phyloP scores from a whole-genome alignment of 2,888 invertebrate genomes.

The Drosophila ezoana region DNA sequence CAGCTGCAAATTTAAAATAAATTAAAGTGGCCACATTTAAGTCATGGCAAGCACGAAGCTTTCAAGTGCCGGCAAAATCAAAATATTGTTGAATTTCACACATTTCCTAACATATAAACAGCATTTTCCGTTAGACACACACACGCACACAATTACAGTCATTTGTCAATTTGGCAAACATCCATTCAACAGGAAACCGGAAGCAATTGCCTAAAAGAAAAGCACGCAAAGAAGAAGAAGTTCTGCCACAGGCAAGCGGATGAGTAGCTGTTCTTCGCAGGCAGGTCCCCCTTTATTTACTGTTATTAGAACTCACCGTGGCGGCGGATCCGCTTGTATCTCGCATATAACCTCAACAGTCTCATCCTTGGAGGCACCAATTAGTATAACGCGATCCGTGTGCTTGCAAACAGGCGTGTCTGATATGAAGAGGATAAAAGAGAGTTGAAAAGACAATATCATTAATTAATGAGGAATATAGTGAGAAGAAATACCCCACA shows the following conservation, averaged over 20 bases:
- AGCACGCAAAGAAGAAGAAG: constrained; percentile 26
- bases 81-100: constrained; percentile 71
- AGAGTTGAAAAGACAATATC: constrained; percentile 1
- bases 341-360: constrained; percentile 94
- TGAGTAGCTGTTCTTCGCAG: neutral
- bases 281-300: constrained; percentile 1
- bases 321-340: constrained; percentile 96
- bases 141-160: constrained; percentile 54
- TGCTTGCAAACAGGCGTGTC: constrained; percentile 93
- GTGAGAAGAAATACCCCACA: neutral
- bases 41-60: constrained; percentile 25
- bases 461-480: constrained; percentile 4
- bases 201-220: constrained; percentile 69
- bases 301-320: constrained; percentile 84
- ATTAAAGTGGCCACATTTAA: constrained; percentile 54
- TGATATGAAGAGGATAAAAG: constrained; percentile 82
- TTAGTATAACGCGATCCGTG: constrained; percentile 91
- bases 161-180: constrained; percentile 78
- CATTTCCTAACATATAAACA: constrained; percentile 72
- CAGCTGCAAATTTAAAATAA: constrained; percentile 55
- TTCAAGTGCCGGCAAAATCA: constrained; percentile 44
- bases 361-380: constrained; percentile 95
- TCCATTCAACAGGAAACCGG: constrained; percentile 78
- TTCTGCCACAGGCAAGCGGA: neutral
- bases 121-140: constrained; percentile 58